These are phyloP conservation scores for Petrocephalus zakoni DNA, from an alignment of 2,113 vertebrate species.

Conservation along the genomic window DNA sequence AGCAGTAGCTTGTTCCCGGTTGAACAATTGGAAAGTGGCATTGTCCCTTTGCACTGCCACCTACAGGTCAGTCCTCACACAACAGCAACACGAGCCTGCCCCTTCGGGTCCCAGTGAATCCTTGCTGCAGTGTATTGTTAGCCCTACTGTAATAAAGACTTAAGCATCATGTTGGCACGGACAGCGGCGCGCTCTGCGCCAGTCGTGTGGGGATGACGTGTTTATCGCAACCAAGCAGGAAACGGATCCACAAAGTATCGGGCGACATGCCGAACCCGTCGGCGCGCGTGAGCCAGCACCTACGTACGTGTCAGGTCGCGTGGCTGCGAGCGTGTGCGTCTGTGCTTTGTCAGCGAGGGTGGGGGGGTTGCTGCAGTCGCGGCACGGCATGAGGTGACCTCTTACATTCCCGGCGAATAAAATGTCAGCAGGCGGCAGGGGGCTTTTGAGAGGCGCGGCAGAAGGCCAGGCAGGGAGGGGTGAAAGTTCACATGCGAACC, in stretches of 20 bases:
- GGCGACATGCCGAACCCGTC: background rate
- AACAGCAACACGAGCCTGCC: background rate
- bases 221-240: no score
- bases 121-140: background rate
- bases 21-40: background rate
- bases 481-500: background rate
- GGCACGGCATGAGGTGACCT: constrained; percentile 3
- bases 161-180: background rate
- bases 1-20: background rate
- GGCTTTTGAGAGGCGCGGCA: background rate
- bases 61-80: background rate
- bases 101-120: background rate
- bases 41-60: background rate
- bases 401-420: background rate
- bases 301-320: background rate
- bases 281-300: background rate
- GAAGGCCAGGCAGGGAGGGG: constrained; percentile 11
- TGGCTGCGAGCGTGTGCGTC: background rate
- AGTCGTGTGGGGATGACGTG: background rate
- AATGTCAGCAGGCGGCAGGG: constrained; percentile 1
- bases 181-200: background rate
- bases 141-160: constrained; percentile 6
- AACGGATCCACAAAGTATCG: background rate
- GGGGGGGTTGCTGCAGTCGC: background rate
- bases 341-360: no score